These are phyloP conservation scores for Bambusicola thoracicus DNA, from an alignment of 2,113 vertebrate species.

Conservation along the genomic window DNA sequence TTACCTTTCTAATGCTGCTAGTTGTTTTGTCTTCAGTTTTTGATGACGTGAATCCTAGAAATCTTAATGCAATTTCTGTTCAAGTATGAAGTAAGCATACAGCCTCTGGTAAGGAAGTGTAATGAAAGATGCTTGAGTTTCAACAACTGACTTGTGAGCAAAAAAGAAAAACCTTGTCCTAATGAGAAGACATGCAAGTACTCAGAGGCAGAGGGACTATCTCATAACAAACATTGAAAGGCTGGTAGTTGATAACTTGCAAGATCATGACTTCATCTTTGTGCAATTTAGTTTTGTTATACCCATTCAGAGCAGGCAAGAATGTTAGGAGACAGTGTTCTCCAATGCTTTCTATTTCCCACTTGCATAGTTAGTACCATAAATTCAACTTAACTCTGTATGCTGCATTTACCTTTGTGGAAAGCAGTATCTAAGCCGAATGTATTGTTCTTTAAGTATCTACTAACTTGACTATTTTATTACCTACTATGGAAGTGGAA, in stretches of 20 bases:
- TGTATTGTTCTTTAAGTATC: fast-evolving
- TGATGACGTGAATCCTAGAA: neutral
- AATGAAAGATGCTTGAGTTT: neutral
- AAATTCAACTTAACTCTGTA: neutral
- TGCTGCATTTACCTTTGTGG: neutral
- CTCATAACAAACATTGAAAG: neutral
- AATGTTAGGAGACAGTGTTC: neutral
- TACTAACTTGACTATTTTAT: neutral
- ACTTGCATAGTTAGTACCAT: neutral
- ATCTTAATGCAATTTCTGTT: neutral
- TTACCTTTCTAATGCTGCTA: neutral
- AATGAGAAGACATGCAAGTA: neutral
- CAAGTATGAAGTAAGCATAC: neutral
- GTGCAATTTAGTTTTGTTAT: neutral
- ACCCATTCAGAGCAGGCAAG: neutral
- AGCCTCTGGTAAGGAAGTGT: neutral
- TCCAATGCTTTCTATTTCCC: neutral
- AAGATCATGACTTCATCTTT: too few relatives aligned
- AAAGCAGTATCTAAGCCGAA: neutral
- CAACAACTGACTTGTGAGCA: neutral
- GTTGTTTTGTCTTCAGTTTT: neutral
- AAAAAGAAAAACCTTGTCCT: neutral
- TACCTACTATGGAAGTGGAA: neutral
- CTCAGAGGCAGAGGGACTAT: neutral
- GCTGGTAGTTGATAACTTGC: neutral